These are phyloP conservation scores for Corythaixoides concolor DNA, from an alignment of 2,113 vertebrate species.

Conservation along the genomic window DNA sequence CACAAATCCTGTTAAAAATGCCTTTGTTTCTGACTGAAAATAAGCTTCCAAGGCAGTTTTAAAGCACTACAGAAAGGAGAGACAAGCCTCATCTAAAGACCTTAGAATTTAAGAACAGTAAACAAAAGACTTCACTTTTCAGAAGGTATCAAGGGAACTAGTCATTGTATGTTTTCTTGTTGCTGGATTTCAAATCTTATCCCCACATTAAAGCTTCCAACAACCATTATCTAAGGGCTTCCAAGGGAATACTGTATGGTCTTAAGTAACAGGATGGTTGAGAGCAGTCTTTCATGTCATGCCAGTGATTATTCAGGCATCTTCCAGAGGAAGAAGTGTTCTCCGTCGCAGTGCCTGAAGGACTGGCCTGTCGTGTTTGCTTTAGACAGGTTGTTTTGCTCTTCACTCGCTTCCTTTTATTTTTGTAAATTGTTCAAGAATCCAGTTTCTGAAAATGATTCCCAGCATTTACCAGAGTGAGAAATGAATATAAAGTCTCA, in stretches of 20 bases:
- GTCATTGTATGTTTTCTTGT: not conserved
- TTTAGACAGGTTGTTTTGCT: not conserved
- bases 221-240: not conserved
- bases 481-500: not conserved
- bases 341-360: not conserved
- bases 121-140: not conserved
- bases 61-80: not conserved
- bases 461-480: not conserved
- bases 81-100: not conserved
- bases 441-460: not conserved
- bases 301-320: not conserved
- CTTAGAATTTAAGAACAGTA: not conserved
- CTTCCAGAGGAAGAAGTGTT: not conserved
- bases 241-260: not conserved
- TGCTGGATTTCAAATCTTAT: not conserved
- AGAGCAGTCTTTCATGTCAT: not conserved
- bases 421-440: not conserved
- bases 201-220: not conserved
- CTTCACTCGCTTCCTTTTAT: accelerated
- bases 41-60: not conserved
- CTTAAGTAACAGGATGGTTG: not conserved
- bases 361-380: not conserved
- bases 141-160: not conserved
- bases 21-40: not conserved
- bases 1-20: not conserved